Percentiles rank a stretch among this genome's conserved stretches.
These are phyloP conservation scores for Bos taurus DNA, from an alignment of 2,113 vertebrate species.

Conservation along the genomic window DNA sequence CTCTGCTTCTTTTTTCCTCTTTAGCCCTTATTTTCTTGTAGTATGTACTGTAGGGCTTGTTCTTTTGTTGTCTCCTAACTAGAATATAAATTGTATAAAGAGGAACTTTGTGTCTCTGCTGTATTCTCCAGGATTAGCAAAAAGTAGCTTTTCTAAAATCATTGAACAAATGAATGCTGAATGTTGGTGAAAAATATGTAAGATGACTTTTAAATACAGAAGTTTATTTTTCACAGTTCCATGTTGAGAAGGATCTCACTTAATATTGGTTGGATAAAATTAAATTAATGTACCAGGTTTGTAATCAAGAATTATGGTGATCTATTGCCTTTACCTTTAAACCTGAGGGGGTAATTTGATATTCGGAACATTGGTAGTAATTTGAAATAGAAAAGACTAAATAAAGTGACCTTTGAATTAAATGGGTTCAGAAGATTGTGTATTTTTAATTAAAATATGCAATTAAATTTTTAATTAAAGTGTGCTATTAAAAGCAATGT, in stretches of 20 bases:
- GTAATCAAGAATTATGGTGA: conserved; percentile 48
- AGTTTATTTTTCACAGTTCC: conserved; percentile 11
- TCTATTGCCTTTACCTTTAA: conserved; percentile 44
- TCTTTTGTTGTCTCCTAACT: background rate
- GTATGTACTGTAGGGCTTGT: background rate
- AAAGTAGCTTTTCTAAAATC: background rate
- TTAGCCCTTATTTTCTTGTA: background rate
- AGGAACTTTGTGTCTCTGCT: background rate
- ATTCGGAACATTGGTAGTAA: conserved; percentile 52
- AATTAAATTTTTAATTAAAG: conserved; percentile 75
- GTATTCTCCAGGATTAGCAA: background rate
- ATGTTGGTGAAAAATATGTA: background rate
- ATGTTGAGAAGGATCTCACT: background rate
- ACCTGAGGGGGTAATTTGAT: conserved; percentile 60
- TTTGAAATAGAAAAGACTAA: conserved; percentile 66
- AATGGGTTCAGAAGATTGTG: conserved; percentile 67
- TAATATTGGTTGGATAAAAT: conserved; percentile 37
- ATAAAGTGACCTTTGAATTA: conserved; percentile 71
- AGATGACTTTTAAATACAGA: background rate
- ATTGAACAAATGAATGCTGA: background rate
- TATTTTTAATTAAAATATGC: conserved; percentile 76
- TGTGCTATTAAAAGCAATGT: conserved; percentile 57
- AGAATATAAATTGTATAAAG: background rate
- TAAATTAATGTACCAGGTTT: conserved; percentile 37
- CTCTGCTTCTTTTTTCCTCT: background rate